Evolutionary conservation across 1,140 invertebrate species (phyloP).

Genomic region (Cardiocondyla obscurior): DNA sequence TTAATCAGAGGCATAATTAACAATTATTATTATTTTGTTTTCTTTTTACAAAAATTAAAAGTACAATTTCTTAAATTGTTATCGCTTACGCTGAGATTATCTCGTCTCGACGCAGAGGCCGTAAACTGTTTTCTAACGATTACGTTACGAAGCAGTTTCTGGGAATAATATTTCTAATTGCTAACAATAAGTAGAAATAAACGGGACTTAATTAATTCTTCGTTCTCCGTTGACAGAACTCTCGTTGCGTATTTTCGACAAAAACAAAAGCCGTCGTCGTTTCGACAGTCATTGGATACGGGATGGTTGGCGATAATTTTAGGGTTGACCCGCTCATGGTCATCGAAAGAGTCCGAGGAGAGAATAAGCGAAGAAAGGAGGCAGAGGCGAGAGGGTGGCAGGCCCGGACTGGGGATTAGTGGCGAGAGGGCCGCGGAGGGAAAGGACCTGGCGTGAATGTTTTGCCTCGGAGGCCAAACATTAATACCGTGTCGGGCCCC

Average conservation of each 20-base stretch:
- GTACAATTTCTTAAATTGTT: not conserved
- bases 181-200: not conserved
- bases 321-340: conserved; percentile 47
- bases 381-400: not conserved
- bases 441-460: conserved; percentile 74
- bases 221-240: not conserved
- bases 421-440: conserved; percentile 5
- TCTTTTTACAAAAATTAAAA: not conserved
- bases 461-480: conserved; percentile 82
- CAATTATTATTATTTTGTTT: too few species aligned
- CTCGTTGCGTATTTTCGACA: not conserved
- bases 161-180: not conserved
- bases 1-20: not conserved
- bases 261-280: not conserved
- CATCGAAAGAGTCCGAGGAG: conserved; percentile 24
- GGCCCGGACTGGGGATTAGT: conserved; percentile 15
- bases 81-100: not conserved
- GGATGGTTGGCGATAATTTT: conserved; percentile 50
- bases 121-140: not conserved
- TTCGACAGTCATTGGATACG: conserved; percentile 7
- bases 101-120: not conserved
- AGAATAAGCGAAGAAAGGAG: not conserved
- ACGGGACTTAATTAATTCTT: not conserved
- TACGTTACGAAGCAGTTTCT: not conserved
- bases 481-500: conserved; percentile 81